These are phyloP conservation scores for Spialia ferax DNA, from an alignment of 2,888 invertebrate species.

Conservation along the genomic window DNA sequence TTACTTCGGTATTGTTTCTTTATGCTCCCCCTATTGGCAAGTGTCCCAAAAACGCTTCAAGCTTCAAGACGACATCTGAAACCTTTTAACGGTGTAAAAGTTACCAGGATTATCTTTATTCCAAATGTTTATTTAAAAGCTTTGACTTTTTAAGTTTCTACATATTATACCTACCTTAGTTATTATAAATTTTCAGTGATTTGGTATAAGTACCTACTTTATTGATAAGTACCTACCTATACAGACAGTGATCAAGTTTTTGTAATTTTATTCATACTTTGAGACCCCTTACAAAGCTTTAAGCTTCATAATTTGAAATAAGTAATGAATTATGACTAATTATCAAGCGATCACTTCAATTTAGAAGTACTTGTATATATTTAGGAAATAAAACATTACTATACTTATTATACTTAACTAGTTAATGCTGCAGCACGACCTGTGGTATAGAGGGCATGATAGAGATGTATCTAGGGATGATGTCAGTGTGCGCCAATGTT, in stretches of 20 bases:
- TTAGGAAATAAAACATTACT: slow-evolving; percentile 47
- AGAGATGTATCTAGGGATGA: slow-evolving; percentile 39
- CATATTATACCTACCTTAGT: no score
- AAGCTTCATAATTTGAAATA: slow-evolving; percentile 33
- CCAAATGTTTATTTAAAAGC: background rate
- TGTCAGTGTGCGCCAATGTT: slow-evolving; percentile 47
- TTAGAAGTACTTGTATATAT: slow-evolving; percentile 75
- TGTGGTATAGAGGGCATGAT: slow-evolving; percentile 58
- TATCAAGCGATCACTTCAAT: slow-evolving; percentile 66
- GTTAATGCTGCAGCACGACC: no score
- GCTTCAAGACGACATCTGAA: background rate
- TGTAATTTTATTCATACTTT: slow-evolving; percentile 26
- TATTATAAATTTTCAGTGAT: background rate
- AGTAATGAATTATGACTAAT: no score
- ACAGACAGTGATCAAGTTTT: slow-evolving; percentile 13
- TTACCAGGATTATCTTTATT: background rate
- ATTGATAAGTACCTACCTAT: slow-evolving; percentile 9
- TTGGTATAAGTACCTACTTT: background rate
- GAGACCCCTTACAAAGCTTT: slow-evolving; percentile 40
- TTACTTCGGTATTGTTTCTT: background rate
- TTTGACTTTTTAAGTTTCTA: background rate
- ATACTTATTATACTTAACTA: no score
- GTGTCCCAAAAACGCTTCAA: no score
- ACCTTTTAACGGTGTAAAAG: background rate
- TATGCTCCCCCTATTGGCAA: no score